phyloP scores from a whole-genome alignment of 2,888 invertebrate species.

The Operophtera brumata region DNA sequence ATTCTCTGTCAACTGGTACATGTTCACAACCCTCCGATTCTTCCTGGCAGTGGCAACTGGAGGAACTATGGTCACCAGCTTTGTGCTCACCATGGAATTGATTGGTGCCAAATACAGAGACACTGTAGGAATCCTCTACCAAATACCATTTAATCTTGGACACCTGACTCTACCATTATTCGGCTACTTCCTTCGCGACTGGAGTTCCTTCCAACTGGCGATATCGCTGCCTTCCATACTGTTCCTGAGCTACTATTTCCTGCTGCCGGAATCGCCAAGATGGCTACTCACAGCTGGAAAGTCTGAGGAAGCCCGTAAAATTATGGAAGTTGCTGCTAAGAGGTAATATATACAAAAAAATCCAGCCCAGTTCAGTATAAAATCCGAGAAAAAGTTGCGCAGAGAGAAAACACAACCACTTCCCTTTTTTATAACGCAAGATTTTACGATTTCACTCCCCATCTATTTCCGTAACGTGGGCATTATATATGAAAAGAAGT shows the following conservation, averaged over 20 bases:
- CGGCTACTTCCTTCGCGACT: conserved; percentile 83
- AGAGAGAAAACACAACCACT: too few species aligned
- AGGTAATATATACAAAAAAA: conserved; percentile 43
- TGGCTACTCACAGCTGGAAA: conserved; percentile 88
- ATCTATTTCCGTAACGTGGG: too few species aligned
- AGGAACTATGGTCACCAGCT: conserved; percentile 91
- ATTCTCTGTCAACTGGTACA: conserved; percentile 83
- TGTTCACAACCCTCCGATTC: conserved; percentile 85
- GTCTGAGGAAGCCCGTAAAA: conserved; percentile 82
- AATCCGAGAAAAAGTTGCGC: too few species aligned
- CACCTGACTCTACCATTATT: conserved; percentile 83
- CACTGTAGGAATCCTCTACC: conserved; percentile 85
- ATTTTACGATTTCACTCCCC: too few species aligned
- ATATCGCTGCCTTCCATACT: conserved; percentile 83
- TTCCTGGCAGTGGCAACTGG: conserved; percentile 88
- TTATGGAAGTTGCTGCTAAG: conserved; percentile 84
- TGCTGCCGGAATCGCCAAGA: conserved; percentile 90
- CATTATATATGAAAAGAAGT: too few species aligned
- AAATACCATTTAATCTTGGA: conserved; percentile 86
- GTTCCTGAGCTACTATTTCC: conserved; percentile 85
- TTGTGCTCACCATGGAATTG: conserved; percentile 85
- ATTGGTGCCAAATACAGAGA: conserved; percentile 81
- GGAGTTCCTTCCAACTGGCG: conserved; percentile 84
- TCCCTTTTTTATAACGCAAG: too few species aligned
- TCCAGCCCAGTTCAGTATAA: too few species aligned